Conservation (phyloP, 1,140 invertebrate species). For the Lepidurus apus region DNA sequence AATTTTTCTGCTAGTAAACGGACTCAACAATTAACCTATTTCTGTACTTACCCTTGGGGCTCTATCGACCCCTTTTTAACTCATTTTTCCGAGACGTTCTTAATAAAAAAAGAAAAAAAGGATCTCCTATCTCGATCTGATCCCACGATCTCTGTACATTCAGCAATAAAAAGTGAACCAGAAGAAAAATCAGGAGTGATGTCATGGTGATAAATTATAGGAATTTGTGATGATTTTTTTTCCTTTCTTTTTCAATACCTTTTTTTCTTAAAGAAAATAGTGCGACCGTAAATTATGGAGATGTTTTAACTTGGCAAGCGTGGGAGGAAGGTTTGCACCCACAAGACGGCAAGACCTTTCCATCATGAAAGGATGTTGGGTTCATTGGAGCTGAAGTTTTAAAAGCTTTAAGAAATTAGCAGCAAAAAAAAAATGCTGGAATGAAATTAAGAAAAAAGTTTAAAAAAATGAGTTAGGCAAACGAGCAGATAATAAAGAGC, state of each 20-base stretch:
- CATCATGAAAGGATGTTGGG: constrained; percentile 5
- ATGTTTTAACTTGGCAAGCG: not conserved
- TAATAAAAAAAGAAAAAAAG: too few relatives aligned
- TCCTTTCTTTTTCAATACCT: not conserved
- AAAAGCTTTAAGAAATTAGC: not conserved
- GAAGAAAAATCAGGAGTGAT: not conserved
- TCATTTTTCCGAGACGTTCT: too few relatives aligned
- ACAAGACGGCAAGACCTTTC: not conserved
- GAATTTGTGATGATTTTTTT: not conserved
- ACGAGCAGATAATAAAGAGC: not conserved
- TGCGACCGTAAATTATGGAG: not conserved
- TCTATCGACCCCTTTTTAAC: not conserved
- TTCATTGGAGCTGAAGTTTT: not conserved
- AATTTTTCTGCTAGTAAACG: not conserved
- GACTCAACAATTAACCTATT: not conserved
- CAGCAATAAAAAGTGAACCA: not conserved
- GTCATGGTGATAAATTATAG: not conserved
- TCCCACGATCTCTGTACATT: not conserved
- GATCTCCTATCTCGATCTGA: not conserved
- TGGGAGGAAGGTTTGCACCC: not conserved
- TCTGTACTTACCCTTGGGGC: not conserved
- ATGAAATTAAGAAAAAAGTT: not conserved
- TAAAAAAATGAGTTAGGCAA: not conserved
- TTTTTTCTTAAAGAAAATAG: not conserved
- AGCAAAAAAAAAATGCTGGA: not conserved